Percentiles rank a stretch among this genome's conserved stretches.
Evolutionary conservation across 53 echinoderm and acorn worm species (phyloP).

Genomic region (Apostichopus leukothele): DNA sequence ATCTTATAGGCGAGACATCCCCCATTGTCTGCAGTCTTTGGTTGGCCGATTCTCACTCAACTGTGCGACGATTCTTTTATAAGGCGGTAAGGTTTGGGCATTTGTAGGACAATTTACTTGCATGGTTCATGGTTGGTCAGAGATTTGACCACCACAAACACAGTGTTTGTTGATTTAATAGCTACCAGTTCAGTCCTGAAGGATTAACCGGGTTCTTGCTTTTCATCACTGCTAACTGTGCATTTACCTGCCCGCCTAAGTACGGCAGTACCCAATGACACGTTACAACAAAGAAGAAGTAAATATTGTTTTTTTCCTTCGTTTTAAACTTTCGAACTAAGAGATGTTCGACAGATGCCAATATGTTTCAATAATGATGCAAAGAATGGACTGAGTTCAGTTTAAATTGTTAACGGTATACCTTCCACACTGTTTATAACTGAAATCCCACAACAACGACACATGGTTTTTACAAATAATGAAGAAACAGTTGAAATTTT

Average conservation of each 20-base stretch:
- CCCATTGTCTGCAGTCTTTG: background rate
- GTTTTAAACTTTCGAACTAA: no score
- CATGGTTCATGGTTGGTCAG: constrained; percentile 21
- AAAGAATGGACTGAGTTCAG: no score
- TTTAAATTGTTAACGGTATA: no score
- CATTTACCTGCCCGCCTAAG: background rate
- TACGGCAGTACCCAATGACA: no score
- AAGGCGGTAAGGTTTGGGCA: background rate
- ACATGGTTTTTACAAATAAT: no score
- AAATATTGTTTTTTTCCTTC: no score
- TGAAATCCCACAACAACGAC: no score
- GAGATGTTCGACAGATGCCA: no score
- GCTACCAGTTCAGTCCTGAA: background rate
- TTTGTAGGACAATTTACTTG: background rate
- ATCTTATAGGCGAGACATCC: constrained; percentile 13
- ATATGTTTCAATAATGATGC: no score
- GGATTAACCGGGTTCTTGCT: background rate
- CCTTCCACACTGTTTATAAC: no score
- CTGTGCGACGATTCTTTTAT: background rate
- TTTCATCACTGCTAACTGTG: background rate
- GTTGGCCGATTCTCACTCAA: constrained; percentile 12
- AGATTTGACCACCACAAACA: background rate
- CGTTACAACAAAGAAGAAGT: no score
- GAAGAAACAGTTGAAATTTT: no score
- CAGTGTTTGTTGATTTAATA: constrained; percentile 19